Conservation (phyloP, 2,888 invertebrate species). For the Hydrotaea cyrtoneurina region DNA sequence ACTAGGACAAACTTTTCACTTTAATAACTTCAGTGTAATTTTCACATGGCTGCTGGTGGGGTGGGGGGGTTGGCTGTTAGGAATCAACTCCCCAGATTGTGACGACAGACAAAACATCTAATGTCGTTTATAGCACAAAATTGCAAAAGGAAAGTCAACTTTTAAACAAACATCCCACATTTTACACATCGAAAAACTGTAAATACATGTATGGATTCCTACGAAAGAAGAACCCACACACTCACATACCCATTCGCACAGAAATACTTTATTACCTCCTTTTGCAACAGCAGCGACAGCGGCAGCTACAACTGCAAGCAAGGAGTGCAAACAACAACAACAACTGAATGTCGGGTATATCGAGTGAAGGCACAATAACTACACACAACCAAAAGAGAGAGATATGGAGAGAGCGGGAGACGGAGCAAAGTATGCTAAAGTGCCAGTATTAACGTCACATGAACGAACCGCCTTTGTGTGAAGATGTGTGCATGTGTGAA, state of each 20-base stretch:
- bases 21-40: not conserved
- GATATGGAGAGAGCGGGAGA: too few relatives aligned
- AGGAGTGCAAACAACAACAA: not conserved
- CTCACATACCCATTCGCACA: not conserved
- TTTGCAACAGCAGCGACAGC: not conserved
- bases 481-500: not conserved
- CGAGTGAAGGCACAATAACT: not conserved
- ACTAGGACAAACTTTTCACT: not conserved
- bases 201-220: not conserved
- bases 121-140: not conserved
- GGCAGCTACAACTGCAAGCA: not conserved
- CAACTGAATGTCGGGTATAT: not conserved
- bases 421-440: constrained; percentile 5
- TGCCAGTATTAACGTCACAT: constrained; percentile 35
- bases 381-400: too few relatives aligned
- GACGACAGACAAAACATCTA: not conserved
- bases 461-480: constrained; percentile 13
- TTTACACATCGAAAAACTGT: not conserved
- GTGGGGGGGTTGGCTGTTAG: too few relatives aligned
- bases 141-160: not conserved
- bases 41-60: too few relatives aligned
- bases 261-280: too few relatives aligned
- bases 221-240: too few relatives aligned
- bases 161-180: constrained; percentile 6
- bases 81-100: not conserved